A percentile compares a stretch with the other conserved stretches of the same genome.
phyloP scores from a whole-genome alignment of 1,140 invertebrate genomes.

The Euura saliciscinereae region DNA sequence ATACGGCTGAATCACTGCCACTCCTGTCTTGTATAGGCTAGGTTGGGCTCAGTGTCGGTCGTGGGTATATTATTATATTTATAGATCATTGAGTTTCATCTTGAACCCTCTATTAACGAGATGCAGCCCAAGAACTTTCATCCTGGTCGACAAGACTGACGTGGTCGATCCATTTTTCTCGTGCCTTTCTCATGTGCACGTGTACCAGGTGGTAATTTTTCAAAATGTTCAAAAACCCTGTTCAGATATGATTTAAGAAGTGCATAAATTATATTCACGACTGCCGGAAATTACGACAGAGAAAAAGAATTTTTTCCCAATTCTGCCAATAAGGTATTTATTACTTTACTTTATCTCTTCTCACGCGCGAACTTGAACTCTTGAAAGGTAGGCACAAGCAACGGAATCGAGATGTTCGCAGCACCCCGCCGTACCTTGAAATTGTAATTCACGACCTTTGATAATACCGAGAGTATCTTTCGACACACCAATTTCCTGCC shows the following conservation, averaged over 20 bases:
- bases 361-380: not conserved
- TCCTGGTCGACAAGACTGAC: not conserved
- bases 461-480: not conserved
- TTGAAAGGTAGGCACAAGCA: not conserved
- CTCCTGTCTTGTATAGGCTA: not conserved
- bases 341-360: not conserved
- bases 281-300: too few relatives aligned
- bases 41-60: not conserved
- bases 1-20: not conserved
- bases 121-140: not conserved
- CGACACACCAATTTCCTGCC: not conserved
- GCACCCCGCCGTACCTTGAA: not conserved
- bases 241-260: too few relatives aligned
- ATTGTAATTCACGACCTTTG: conserved; percentile 5
- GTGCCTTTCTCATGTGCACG: too few relatives aligned
- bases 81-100: not conserved
- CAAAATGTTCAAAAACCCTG: too few relatives aligned
- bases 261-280: too few relatives aligned
- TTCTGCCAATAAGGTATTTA: too few relatives aligned
- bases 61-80: not conserved
- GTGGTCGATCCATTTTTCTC: too few relatives aligned
- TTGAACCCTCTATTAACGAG: not conserved
- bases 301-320: too few relatives aligned
- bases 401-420: conserved; percentile 1
- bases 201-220: too few relatives aligned